Percentiles rank a stretch among this genome's conserved stretches.
These are phyloP conservation scores for Nibea albiflora DNA, from an alignment of 2,113 vertebrate species.

Conservation along the genomic window DNA sequence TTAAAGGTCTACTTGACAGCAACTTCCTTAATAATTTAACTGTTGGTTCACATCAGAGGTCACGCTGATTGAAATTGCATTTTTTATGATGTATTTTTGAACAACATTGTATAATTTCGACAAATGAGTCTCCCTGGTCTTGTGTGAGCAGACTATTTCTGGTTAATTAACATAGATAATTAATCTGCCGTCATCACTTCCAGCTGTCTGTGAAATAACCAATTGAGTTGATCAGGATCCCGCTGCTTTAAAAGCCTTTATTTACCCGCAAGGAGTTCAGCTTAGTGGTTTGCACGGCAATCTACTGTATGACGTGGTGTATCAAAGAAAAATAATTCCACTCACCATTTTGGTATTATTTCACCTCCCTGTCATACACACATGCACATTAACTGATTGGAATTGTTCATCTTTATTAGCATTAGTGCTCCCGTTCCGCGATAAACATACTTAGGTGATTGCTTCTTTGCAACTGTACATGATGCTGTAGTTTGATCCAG, in stretches of 20 bases:
- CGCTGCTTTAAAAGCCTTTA: constrained; percentile 48
- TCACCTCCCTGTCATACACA: constrained; percentile 15
- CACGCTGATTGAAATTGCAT: not conserved
- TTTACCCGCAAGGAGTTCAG: constrained; percentile 30
- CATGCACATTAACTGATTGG: constrained; percentile 76
- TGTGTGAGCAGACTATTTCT: constrained; percentile 30
- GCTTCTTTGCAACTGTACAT: constrained; percentile 65
- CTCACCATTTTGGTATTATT: constrained; percentile 36
- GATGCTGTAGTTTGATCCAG: constrained; percentile 72
- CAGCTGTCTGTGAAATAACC: constrained; percentile 46
- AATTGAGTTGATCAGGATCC: constrained; percentile 48
- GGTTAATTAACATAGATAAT: constrained; percentile 67
- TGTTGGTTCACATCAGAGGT: constrained; percentile 14
- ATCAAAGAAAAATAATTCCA: constrained; percentile 46
- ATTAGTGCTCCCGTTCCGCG: constrained; percentile 55
- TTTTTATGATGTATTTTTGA: constrained; percentile 21
- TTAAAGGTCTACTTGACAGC: constrained; percentile 43
- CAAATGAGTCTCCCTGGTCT: constrained; percentile 17
- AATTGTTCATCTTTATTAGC: constrained; percentile 75
- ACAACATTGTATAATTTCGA: constrained; percentile 6
- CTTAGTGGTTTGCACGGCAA: constrained; percentile 23
- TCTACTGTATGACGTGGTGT: constrained; percentile 26
- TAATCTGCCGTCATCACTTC: constrained; percentile 47
- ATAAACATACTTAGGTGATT: constrained; percentile 77
- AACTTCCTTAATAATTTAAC: constrained; percentile 47